Conservation (phyloP, 2,888 invertebrate species). For the Maniola hyperantus region DNA sequence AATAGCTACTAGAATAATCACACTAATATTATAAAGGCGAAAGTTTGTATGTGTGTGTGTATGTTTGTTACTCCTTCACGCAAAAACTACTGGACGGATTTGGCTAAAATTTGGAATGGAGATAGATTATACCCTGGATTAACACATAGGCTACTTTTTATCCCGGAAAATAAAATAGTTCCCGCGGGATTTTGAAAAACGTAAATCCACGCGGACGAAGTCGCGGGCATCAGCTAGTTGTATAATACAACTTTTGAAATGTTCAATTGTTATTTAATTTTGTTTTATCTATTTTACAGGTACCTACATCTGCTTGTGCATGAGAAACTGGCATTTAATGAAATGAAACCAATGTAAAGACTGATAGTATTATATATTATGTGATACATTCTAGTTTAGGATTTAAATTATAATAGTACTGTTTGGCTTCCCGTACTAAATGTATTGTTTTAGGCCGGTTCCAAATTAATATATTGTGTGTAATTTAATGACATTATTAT, state of each 20-base stretch:
- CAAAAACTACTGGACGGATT: too few species aligned
- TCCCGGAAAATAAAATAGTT: too few species aligned
- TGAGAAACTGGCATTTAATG: conserved; percentile 46
- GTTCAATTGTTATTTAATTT: background rate
- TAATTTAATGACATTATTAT: conserved; percentile 20
- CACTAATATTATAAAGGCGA: too few species aligned
- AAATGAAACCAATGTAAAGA: conserved; percentile 55
- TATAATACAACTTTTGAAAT: background rate
- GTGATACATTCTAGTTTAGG: conserved; percentile 59
- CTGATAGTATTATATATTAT: conserved; percentile 73
- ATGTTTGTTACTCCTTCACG: too few species aligned
- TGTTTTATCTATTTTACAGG: conserved; percentile 56
- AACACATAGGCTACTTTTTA: too few species aligned
- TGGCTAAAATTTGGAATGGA: too few species aligned
- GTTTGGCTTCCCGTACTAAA: conserved; percentile 32
- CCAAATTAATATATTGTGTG: conserved; percentile 22
- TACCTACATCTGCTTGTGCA: conserved; percentile 44
- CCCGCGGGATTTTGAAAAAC: too few species aligned
- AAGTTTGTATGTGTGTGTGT: too few species aligned
- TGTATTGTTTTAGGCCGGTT: conserved; percentile 36
- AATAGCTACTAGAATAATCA: too few species aligned
- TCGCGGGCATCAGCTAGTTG: too few species aligned
- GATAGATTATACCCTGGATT: too few species aligned
- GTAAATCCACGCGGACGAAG: too few species aligned
- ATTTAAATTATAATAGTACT: conserved; percentile 40